phyloP scores from a whole-genome alignment of 2,113 vertebrate genomes.

The Genyomyrus donnyi region DNA sequence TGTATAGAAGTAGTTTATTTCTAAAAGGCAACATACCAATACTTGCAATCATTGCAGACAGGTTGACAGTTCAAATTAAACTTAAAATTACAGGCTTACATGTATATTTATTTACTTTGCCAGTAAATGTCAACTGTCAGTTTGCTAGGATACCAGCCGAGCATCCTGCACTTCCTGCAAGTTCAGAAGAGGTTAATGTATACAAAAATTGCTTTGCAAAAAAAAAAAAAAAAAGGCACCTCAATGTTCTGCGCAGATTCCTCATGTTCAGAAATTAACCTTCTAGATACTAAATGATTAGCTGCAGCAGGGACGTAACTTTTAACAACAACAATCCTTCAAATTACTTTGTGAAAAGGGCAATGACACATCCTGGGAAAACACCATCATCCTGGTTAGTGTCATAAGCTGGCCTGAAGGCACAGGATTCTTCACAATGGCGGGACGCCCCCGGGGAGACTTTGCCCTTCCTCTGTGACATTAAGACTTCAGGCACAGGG shows the following conservation, averaged over 20 bases:
- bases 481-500: background rate
- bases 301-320: background rate
- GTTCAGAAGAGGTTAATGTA: background rate
- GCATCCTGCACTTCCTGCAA: background rate
- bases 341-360: background rate
- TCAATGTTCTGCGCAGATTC: background rate
- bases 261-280: background rate
- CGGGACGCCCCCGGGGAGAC: background rate
- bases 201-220: background rate
- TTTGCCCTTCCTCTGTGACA: background rate
- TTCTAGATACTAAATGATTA: background rate
- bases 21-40: background rate
- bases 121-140: background rate
- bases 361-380: background rate
- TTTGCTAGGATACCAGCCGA: background rate
- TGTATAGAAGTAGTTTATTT: background rate
- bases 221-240: too few species aligned
- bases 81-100: background rate
- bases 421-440: background rate
- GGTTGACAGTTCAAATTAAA: background rate
- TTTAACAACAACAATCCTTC: background rate
- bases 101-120: background rate
- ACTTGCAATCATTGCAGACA: background rate
- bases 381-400: background rate
- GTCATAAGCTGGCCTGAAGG: background rate